Conservation (phyloP, 2,888 invertebrate genomes). For the Drosophila merina region DNA sequence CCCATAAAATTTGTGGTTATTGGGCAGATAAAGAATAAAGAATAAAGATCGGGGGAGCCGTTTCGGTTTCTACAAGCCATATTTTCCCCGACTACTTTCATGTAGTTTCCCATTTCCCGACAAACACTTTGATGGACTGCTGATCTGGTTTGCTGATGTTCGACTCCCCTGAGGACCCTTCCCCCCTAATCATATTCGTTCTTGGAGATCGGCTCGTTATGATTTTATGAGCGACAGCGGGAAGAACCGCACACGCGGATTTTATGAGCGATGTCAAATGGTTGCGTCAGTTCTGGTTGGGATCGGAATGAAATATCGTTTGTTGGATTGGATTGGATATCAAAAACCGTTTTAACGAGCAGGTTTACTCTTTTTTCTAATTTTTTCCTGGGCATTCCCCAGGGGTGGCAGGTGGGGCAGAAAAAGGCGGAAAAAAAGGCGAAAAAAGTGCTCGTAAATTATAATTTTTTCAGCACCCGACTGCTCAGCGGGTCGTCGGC, state of each 20-base stretch:
- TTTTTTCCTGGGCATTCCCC: constrained; percentile 58
- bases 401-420: constrained; percentile 37
- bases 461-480: constrained; percentile 39
- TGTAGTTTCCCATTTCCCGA: constrained; percentile 39
- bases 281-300: constrained; percentile 57
- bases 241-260: constrained; percentile 52
- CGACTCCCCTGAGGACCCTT: constrained; percentile 9
- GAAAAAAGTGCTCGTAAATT: constrained; percentile 37
- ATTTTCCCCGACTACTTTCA: constrained; percentile 17
- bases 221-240: constrained; percentile 40
- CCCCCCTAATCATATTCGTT: constrained; percentile 1
- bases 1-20: constrained; percentile 34
- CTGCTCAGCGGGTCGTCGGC: constrained; percentile 37
- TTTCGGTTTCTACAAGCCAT: background rate
- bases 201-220: constrained; percentile 20
- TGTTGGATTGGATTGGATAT: constrained; percentile 66
- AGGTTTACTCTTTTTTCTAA: constrained; percentile 3
- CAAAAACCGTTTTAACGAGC: constrained; percentile 65
- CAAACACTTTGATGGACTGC: constrained; percentile 41
- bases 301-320: constrained; percentile 60
- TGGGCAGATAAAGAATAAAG: constrained; percentile 31
- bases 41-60: constrained; percentile 15
- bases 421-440: background rate
- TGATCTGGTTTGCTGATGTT: constrained; percentile 21
- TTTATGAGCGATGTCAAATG: constrained; percentile 65